phyloP scores from a whole-genome alignment of 2,888 invertebrate genomes.

The Thecophora atra region DNA sequence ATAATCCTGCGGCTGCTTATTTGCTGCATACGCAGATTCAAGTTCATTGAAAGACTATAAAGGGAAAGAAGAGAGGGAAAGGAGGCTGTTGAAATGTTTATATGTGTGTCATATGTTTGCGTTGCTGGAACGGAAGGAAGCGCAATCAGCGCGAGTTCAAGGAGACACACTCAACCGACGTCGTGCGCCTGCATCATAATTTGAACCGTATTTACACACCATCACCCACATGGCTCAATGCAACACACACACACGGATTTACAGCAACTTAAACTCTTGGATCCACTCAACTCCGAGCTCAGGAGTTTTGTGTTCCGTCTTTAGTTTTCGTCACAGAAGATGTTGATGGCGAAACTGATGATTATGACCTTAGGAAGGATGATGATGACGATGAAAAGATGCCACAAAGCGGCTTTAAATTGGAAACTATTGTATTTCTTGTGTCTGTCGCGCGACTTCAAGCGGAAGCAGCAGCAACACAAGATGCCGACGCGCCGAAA shows the following conservation, averaged over 20 bases:
- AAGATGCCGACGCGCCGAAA: background rate
- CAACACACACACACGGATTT: conserved; percentile 3
- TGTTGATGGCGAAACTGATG: background rate
- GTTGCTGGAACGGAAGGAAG: conserved; percentile 14
- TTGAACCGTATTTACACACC: background rate
- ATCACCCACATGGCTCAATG: background rate
- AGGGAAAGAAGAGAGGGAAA: background rate
- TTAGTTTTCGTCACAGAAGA: background rate
- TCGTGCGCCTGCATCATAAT: background rate
- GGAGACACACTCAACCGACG: background rate
- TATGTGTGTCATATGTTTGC: background rate
- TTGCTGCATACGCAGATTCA: conserved; percentile 11
- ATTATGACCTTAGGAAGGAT: background rate
- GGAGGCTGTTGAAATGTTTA: background rate
- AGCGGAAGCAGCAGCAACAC: background rate
- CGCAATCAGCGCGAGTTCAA: conserved; percentile 18
- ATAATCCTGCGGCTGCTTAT: conserved; percentile 21
- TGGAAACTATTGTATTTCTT: background rate
- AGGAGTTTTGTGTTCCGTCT: background rate
- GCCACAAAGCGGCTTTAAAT: conserved; percentile 10
- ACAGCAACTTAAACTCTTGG: background rate
- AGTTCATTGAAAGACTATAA: conserved; percentile 16
- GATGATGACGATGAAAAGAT: background rate
- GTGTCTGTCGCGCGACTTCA: background rate
- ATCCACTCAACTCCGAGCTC: background rate